A percentile compares a stretch with the other conserved stretches of the same genome.
Evolutionary conservation across 2,888 invertebrate genomes (phyloP).

Genomic region (Xylocampa areola): DNA sequence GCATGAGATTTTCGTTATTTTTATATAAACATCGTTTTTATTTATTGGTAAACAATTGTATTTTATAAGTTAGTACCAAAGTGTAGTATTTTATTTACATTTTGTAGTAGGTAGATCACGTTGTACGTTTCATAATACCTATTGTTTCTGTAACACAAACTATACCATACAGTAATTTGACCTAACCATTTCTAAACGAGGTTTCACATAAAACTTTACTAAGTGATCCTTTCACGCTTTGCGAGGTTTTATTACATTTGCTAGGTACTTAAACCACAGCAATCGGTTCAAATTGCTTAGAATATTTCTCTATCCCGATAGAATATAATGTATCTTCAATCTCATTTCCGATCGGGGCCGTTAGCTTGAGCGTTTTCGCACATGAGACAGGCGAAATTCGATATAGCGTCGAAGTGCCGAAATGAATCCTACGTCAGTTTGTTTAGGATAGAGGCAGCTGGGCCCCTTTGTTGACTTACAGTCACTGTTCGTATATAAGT

Average conservation of each 20-base stretch:
- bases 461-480: constrained; percentile 24
- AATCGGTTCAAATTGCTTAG: no score
- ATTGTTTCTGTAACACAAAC: no score
- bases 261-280: constrained; percentile 23
- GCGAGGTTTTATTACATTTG: constrained; percentile 29
- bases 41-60: no score
- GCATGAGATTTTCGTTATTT: no score
- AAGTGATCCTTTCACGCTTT: constrained; percentile 6
- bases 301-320: not conserved
- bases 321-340: constrained; percentile 2
- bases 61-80: no score
- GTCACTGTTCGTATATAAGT: constrained; percentile 26
- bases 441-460: constrained; percentile 53
- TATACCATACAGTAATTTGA: no score
- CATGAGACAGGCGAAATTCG: constrained; percentile 41
- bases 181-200: constrained; percentile 24
- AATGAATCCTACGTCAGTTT: constrained; percentile 49
- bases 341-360: constrained; percentile 15
- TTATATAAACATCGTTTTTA: no score
- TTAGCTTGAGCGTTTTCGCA: constrained; percentile 30
- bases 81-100: no score
- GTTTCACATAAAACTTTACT: constrained; percentile 28
- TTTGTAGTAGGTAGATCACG: no score
- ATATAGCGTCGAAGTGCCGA: constrained; percentile 46
- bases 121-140: no score